phyloP scores from a whole-genome alignment of 2,888 invertebrate species.

The Carterocephalus palaemon region DNA sequence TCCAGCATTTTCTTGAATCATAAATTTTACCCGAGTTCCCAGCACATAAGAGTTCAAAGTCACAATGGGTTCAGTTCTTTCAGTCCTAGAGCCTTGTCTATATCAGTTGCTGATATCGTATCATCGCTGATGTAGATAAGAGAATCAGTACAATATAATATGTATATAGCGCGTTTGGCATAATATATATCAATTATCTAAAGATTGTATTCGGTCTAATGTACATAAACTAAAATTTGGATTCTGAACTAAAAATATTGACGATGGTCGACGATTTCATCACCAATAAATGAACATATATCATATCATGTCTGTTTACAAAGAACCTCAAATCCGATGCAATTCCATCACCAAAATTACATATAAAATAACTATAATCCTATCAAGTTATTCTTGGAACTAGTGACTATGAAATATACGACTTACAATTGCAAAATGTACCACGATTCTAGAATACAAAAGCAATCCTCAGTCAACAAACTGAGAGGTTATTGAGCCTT shows the following conservation, averaged over 20 bases:
- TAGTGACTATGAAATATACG: conserved; percentile 9
- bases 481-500: conserved; percentile 7
- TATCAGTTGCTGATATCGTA: conserved; percentile 29
- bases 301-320: background rate
- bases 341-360: conserved; percentile 12
- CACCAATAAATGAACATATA: background rate
- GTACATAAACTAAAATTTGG: conserved; percentile 17
- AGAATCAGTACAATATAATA: conserved; percentile 24
- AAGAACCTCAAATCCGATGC: background rate
- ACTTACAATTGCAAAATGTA: conserved; percentile 8
- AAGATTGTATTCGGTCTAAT: conserved; percentile 22
- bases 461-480: conserved; percentile 9
- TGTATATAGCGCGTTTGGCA: conserved; percentile 25
- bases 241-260: background rate
- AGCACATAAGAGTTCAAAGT: conserved; percentile 16
- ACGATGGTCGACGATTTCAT: background rate
- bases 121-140: conserved; percentile 31
- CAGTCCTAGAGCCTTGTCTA: conserved; percentile 15
- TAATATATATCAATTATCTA: conserved; percentile 27
- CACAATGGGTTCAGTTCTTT: conserved; percentile 3
- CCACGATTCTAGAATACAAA: conserved; percentile 4
- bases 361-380: background rate
- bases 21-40: no score
- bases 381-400: background rate
- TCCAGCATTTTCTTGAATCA: no score